A percentile compares a stretch with the other conserved stretches of the same genome.
phyloP scores from a whole-genome alignment of 2,888 invertebrate species.

The Eurytoma adleriae region DNA sequence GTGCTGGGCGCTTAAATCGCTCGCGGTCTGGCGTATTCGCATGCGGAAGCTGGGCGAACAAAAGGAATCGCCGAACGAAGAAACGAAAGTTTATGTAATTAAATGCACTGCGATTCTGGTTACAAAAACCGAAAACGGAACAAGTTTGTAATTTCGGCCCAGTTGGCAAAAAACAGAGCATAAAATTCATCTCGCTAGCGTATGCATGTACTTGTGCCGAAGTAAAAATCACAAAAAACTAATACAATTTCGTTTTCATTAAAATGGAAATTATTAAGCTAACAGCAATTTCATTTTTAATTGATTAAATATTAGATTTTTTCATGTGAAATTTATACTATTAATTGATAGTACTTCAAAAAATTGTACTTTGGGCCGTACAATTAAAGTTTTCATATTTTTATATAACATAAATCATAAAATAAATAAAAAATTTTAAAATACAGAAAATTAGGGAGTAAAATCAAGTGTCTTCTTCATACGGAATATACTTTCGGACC shows the following conservation, averaged over 20 bases:
- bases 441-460: conserved; percentile 50
- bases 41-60: conserved; percentile 59
- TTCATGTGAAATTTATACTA: no score
- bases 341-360: no score
- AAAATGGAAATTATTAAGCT: no score
- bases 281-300: neutral
- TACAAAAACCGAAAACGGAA: conserved; percentile 16
- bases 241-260: no score
- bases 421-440: no score
- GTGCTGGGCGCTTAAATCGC: conserved; percentile 46
- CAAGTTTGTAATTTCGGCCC: neutral
- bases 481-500: conserved; percentile 71
- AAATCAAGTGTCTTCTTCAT: conserved; percentile 11
- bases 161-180: neutral
- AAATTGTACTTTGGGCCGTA: no score
- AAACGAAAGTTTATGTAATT: conserved; percentile 69
- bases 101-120: conserved; percentile 54
- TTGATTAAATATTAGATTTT: neutral
- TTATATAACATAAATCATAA: no score
- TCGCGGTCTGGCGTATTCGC: conserved; percentile 10
- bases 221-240: neutral
- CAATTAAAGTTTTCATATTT: no score
- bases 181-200: conserved; percentile 13
- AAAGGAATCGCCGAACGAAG: conserved; percentile 56
- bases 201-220: neutral